phyloP scores from a whole-genome alignment of 2,888 invertebrate species.

The Pherbina coryleti region DNA sequence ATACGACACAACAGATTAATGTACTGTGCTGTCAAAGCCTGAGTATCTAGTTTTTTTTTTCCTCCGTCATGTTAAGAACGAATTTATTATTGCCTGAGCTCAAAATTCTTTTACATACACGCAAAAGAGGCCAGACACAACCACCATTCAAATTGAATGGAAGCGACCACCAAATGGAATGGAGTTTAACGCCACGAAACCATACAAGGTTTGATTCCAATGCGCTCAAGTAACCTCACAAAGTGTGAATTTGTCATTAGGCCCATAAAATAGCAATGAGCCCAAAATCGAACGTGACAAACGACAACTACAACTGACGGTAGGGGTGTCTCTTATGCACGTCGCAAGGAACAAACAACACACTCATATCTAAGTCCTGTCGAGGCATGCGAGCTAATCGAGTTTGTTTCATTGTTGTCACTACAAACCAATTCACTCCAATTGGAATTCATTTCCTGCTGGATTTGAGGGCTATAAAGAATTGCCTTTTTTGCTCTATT shows the following conservation, averaged over 20 bases:
- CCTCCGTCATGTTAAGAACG: too few species aligned
- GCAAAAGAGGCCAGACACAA: too few species aligned
- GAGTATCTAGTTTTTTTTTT: too few species aligned
- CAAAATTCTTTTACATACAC: too few species aligned
- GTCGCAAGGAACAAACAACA: neutral
- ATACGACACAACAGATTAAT: too few species aligned
- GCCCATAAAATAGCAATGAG: conserved; percentile 35
- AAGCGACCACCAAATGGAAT: too few species aligned
- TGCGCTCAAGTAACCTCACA: conserved; percentile 1
- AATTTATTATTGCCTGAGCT: too few species aligned
- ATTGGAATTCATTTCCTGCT: conserved; percentile 36
- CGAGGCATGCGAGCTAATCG: neutral
- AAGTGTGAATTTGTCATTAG: conserved; percentile 41
- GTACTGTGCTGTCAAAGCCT: too few species aligned
- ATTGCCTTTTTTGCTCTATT: neutral
- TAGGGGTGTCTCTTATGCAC: neutral
- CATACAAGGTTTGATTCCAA: conserved; percentile 2
- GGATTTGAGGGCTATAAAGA: conserved; percentile 24
- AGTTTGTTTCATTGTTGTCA: conserved; percentile 3
- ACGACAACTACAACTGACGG: conserved; percentile 16
- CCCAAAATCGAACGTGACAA: conserved; percentile 32
- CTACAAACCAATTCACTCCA: conserved; percentile 21
- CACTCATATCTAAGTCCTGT: neutral
- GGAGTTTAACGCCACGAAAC: neutral
- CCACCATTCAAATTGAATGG: too few species aligned